Conservation (phyloP, 2,797 vertebrate genomes). For the Rhyacichthys aspro region DNA sequence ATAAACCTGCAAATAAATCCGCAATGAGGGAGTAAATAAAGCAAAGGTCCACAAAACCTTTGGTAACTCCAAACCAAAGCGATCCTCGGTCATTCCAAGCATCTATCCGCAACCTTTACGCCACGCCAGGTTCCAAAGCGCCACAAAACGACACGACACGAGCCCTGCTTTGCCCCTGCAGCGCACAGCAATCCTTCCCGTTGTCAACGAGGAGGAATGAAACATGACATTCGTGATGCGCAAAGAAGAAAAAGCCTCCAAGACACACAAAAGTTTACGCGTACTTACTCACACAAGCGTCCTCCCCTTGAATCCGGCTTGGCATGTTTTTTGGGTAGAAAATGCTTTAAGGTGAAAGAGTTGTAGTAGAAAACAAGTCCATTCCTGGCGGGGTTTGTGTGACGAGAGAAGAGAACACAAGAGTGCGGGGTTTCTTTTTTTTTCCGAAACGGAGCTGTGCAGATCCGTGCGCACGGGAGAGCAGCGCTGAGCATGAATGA, state of each 20-base stretch:
- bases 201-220: neutral
- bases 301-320: constrained; percentile 63
- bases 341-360: constrained; percentile 61
- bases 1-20: neutral
- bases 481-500: constrained; percentile 76
- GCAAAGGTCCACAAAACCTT: neutral
- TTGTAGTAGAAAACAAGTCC: constrained; percentile 64
- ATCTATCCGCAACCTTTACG: constrained; percentile 4
- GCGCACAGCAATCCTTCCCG: constrained; percentile 1
- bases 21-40: too few relatives aligned
- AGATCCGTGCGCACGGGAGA: constrained; percentile 67
- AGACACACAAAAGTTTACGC: constrained; percentile 54
- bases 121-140: constrained; percentile 2
- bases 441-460: constrained; percentile 62
- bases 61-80: neutral
- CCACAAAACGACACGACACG: neutral
- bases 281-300: constrained; percentile 80
- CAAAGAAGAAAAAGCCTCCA: constrained; percentile 8
- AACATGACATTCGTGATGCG: neutral
- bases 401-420: constrained; percentile 30
- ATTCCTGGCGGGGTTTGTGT: constrained; percentile 49
- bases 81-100: neutral
- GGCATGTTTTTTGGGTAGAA: constrained; percentile 64
- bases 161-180: constrained; percentile 1
- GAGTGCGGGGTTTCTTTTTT: too few relatives aligned